Percentiles rank a stretch among this genome's conserved stretches.
These are phyloP conservation scores for Orius insidiosus DNA, from an alignment of 1,140 invertebrate species.

Conservation along the genomic window DNA sequence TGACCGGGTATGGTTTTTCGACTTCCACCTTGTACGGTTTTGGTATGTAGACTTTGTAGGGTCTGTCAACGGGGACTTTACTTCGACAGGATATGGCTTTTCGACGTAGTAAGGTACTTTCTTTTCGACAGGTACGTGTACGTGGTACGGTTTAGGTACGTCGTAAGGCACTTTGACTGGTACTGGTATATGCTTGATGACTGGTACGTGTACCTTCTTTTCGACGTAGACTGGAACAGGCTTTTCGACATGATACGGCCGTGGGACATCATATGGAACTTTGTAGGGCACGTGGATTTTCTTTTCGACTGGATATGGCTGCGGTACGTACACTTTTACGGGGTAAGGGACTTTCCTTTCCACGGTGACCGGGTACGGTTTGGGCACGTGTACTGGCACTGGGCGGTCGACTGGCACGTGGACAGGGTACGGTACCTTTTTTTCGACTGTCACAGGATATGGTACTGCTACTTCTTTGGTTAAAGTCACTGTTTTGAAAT, in stretches of 20 bases:
- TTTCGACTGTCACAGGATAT: slow-evolving; percentile 34
- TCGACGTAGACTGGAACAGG: slow-evolving; percentile 10
- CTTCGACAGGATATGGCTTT: slow-evolving; percentile 45
- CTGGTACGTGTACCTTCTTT: slow-evolving; percentile 12
- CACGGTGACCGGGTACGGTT: slow-evolving; percentile 19
- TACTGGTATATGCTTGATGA: slow-evolving; percentile 8
- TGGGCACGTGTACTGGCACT: slow-evolving; percentile 19
- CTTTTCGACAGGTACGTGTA: slow-evolving; percentile 45
- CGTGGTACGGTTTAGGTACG: slow-evolving; percentile 13
- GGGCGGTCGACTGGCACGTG: slow-evolving; percentile 20
- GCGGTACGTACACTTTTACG: slow-evolving; percentile 48
- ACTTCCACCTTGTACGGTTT: slow-evolving; percentile 37
- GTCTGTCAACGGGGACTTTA: slow-evolving; percentile 33
- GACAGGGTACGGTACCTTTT: slow-evolving; percentile 19
- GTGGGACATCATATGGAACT: slow-evolving; percentile 6
- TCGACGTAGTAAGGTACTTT: slow-evolving; percentile 48
- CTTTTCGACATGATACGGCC: slow-evolving; percentile 7
- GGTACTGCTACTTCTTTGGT: slow-evolving; percentile 44
- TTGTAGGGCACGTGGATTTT: slow-evolving; percentile 23
- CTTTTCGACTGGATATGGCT: slow-evolving; percentile 36
- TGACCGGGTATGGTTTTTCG: slow-evolving; percentile 27
- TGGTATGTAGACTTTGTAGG: slow-evolving; percentile 33
- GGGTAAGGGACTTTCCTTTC: slow-evolving; percentile 18
- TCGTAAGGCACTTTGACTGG: slow-evolving; percentile 13
- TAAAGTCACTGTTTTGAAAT: no score